These are phyloP conservation scores for Prenolepis imparis DNA, from an alignment of 2,888 invertebrate genomes.

Conservation along the genomic window DNA sequence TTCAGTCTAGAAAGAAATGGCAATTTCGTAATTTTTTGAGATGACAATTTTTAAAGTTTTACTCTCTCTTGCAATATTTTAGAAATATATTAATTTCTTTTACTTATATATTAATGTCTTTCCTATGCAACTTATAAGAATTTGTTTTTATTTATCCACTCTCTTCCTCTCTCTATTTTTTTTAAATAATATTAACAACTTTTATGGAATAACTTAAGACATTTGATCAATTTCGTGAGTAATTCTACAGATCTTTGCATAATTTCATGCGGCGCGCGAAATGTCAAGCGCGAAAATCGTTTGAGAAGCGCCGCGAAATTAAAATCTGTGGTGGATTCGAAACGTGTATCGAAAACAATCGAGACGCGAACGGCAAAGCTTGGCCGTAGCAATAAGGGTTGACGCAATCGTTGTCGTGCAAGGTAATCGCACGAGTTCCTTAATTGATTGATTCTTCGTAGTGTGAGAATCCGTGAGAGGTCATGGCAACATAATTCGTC, in stretches of 20 bases:
- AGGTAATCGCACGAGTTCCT: constrained; percentile 20
- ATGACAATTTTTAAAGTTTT: constrained; percentile 31
- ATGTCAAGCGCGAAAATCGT: neutral
- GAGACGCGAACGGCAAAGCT: neutral
- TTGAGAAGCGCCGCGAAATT: neutral
- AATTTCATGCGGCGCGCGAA: neutral
- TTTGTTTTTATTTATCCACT: neutral
- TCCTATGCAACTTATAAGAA: neutral
- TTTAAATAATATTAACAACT: neutral
- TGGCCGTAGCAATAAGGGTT: neutral
- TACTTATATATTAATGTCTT: neutral
- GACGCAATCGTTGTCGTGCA: constrained; percentile 16
- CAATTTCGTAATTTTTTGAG: constrained; percentile 17
- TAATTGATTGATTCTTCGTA: constrained; percentile 49
- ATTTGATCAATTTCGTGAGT: neutral
- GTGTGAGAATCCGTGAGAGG: neutral
- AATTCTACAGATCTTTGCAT: neutral
- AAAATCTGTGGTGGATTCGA: neutral
- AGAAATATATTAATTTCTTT: neutral
- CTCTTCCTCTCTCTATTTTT: neutral
- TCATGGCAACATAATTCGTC: constrained; percentile 34
- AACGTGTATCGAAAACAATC: constrained; percentile 3
- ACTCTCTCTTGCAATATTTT: neutral
- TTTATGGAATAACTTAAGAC: constrained; percentile 45
- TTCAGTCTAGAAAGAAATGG: neutral